phyloP scores from a whole-genome alignment of 2,888 invertebrate species.

The Hydroisotoma schaefferi region DNA sequence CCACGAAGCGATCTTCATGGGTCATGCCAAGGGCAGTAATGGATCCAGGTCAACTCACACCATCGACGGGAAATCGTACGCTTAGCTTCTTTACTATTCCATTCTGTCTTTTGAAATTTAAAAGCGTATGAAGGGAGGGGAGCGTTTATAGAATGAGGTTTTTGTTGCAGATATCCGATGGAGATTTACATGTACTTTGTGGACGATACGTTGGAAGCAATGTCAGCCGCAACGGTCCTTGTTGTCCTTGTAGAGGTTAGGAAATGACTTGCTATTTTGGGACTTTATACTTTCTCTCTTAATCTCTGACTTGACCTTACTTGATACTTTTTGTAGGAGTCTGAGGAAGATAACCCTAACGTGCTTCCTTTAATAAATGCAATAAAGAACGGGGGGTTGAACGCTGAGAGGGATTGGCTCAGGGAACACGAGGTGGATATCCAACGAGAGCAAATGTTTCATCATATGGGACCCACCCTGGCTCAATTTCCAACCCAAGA shows the following conservation, averaged over 20 bases:
- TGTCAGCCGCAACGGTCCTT: conserved; percentile 20
- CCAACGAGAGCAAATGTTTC: conserved; percentile 7
- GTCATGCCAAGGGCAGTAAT: conserved; percentile 10
- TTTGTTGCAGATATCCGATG: conserved; percentile 19
- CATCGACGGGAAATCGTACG: conserved; percentile 25
- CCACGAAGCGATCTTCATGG: conserved; percentile 33
- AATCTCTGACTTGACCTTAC: not conserved
- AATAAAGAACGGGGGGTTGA: not conserved
- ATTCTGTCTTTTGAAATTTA: not conserved
- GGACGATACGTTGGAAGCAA: conserved; percentile 20
- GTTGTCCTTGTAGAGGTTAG: conserved; percentile 25
- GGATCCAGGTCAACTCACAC: conserved; percentile 20
- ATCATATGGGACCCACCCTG: conserved; percentile 5
- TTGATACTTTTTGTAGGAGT: not conserved
- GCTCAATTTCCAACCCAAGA: not conserved
- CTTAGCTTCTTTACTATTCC: not conserved
- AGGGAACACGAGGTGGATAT: conserved; percentile 10
- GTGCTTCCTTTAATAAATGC: conserved; percentile 1
- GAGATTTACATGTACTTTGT: conserved; percentile 38
- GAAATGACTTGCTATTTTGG: too few species aligned
- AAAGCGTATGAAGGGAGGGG: not conserved
- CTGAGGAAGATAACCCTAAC: not conserved
- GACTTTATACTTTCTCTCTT: too few species aligned
- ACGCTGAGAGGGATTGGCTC: not conserved
- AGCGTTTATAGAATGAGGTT: not conserved